Conservation (phyloP, 2,797 vertebrate genomes). For the Poeciliopsis infans region DNA sequence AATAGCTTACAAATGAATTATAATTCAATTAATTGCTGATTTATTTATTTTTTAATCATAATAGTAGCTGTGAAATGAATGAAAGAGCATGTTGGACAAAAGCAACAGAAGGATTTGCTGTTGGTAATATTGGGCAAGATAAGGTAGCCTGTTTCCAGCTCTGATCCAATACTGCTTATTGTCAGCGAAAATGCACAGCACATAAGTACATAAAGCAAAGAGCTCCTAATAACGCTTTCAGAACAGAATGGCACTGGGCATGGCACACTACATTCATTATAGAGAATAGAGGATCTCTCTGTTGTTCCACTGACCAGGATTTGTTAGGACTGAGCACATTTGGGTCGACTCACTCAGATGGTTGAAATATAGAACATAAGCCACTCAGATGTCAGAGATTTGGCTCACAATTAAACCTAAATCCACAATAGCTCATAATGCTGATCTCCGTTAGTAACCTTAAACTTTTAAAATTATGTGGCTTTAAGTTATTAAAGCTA, state of each 20-base stretch:
- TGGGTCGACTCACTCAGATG: constrained; percentile 59
- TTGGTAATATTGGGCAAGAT: constrained; percentile 33
- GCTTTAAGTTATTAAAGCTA: too few relatives aligned
- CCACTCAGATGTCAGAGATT: constrained; percentile 29
- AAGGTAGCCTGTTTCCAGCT: constrained; percentile 43
- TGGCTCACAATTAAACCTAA: constrained; percentile 49
- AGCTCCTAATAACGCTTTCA: constrained; percentile 45
- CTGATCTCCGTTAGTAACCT: constrained; percentile 41
- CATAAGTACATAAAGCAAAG: constrained; percentile 59
- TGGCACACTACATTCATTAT: constrained; percentile 62
- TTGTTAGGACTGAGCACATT: constrained; percentile 51
- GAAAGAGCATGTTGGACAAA: neutral
- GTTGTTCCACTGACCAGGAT: constrained; percentile 65
- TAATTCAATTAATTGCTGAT: neutral
- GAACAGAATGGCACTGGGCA: constrained; percentile 28
- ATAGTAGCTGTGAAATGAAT: neutral
- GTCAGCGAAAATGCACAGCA: constrained; percentile 58
- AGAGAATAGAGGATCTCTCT: constrained; percentile 58
- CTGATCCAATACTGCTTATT: constrained; percentile 67
- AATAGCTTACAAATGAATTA: neutral
- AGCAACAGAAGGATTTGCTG: constrained; percentile 18
- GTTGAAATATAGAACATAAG: constrained; percentile 44
- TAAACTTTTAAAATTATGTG: neutral
- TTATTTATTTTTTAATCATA: neutral
- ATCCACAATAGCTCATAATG: constrained; percentile 46